Base-by-base conservation (phyloP, 2,797 vertebrate species). In the Danio jaintianensis region DNA sequence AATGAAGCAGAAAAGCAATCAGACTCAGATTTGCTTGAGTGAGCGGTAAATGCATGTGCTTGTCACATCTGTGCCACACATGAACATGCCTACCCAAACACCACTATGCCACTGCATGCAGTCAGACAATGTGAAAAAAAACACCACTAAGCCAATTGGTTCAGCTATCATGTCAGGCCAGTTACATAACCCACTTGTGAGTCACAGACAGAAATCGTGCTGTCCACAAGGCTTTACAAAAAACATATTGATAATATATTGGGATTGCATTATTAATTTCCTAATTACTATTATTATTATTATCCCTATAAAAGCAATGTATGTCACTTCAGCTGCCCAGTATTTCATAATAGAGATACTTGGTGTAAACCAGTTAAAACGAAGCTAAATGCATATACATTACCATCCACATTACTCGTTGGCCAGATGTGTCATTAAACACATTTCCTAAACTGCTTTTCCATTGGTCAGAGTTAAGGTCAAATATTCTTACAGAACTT, bases 1-100 rank as follows among this genome's bases (percentile, higher is more conserved):
- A 84, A 87, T 82, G 75, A 84, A 84, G 82, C 67, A 36, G 68
- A 81, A 85, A 84, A 72, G 74, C 82, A 87, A 80, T 87, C 82
- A 87, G 82, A 84, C 74, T 73, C 4, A 45, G 74, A 74, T 79
- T 78, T 83, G 78, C 73, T 80, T 78, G 77, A 83, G 72, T 79
- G 78, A 80, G 61, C 40, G 4, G 59, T 82, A 87, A 85, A 86
- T 80, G 77, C 82, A 78, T 59, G 38, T 20, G 59, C 50, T 79
- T 58, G 75, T 83, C 63, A 69, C 81, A 62, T 79, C 45, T 61
- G 68, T 12, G n/a, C 43, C 47, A 45, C 43, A 73, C n/a, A 62
- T 61, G 47, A 72, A 71, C 59, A 61, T 18, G 52, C 29, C 29
- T 52, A 53, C 55, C 56, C 36, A 64, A 64, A 71, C 66, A 75